These are phyloP conservation scores for Desoria tigrina DNA, from an alignment of 2,888 invertebrate species.

Conservation along the genomic window DNA sequence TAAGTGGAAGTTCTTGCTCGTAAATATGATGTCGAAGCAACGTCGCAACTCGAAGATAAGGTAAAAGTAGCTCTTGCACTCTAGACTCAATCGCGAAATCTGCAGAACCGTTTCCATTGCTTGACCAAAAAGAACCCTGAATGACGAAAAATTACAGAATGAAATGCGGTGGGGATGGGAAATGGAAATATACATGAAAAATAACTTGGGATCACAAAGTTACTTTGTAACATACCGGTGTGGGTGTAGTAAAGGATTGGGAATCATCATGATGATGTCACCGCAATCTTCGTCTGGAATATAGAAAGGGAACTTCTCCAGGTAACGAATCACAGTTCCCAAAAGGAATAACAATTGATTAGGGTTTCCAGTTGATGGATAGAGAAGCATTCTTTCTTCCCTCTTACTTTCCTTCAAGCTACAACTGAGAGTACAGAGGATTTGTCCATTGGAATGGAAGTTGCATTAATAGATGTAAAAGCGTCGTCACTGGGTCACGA, in stretches of 20 bases:
- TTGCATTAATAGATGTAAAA: constrained; percentile 82
- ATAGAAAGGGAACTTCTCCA: constrained; percentile 65
- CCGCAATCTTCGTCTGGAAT: constrained; percentile 62
- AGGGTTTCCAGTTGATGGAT: constrained; percentile 31
- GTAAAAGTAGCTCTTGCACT: constrained; percentile 77
- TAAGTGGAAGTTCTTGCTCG: constrained; percentile 63
- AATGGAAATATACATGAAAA: too few species aligned
- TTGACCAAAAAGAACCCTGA: too few species aligned
- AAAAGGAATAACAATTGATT: constrained; percentile 51
- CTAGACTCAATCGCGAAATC: constrained; percentile 58
- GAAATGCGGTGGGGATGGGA: too few species aligned
- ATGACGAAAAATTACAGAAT: too few species aligned
- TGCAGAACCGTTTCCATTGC: too few species aligned
- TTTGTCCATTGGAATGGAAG: constrained; percentile 86
- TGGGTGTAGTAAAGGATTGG: too few species aligned
- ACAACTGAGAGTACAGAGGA: constrained; percentile 76
- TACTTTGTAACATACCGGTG: too few species aligned
- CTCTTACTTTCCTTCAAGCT: constrained; percentile 68
- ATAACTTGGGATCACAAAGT: too few species aligned
- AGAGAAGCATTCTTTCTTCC: constrained; percentile 49
- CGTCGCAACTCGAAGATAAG: constrained; percentile 80
- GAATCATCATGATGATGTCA: too few species aligned
- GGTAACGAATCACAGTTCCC: constrained; percentile 59
- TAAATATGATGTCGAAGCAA: constrained; percentile 75
- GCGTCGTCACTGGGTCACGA: constrained; percentile 74